Evolutionary conservation across 2,888 invertebrate species (phyloP), one percentile per base, ranked within the genome.

Genomic region (Tetramorium bicarinatum): DNA sequence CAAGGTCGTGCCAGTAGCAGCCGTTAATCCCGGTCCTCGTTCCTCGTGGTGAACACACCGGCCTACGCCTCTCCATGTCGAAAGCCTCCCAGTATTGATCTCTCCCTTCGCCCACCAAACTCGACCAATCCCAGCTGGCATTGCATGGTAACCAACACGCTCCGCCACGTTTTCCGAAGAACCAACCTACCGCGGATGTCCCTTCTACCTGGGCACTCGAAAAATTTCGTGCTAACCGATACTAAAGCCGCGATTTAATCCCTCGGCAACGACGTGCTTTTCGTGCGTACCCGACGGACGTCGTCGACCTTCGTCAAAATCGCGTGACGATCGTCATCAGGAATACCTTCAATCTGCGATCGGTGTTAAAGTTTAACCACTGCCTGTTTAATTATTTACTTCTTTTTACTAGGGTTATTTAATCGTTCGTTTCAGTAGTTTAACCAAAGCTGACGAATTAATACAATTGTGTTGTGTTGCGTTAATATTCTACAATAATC

Each of bases 1-100:
- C 88, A 90, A 88, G 90, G 90, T 86, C 88, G 80, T 72, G 84
- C 85, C 82, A 72, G 85, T 85, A 67, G 85, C 69, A 84, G 79
- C 82, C 82, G 84, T 84, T 87, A 86, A 86, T 89, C 85, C 89
- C 84, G 90, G 87, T 87, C 85, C 90, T 88, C 83, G 86, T 84
- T 82, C 47, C 79, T 84, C 88, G 90, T 88, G 89, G 89, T 86
- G 89, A 90, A 90, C 88, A 71, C 59, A 75, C 87, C 88, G 52
- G 91, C 92, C 91, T 92, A 91, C 89, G 86, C 90, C 88, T 87
- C 87, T 87, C 87, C 85, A 83, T 88, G 89, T 89, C 84, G 90
- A 90, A 91, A 92, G 90, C 88, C 91, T 89, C 91, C 90, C 92
- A 86, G 93, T 93, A 93, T 93, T 91, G 93, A 93, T 93, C 93